Conservation (phyloP, 2,113 vertebrate genomes). For the Microcebus jonahi region DNA sequence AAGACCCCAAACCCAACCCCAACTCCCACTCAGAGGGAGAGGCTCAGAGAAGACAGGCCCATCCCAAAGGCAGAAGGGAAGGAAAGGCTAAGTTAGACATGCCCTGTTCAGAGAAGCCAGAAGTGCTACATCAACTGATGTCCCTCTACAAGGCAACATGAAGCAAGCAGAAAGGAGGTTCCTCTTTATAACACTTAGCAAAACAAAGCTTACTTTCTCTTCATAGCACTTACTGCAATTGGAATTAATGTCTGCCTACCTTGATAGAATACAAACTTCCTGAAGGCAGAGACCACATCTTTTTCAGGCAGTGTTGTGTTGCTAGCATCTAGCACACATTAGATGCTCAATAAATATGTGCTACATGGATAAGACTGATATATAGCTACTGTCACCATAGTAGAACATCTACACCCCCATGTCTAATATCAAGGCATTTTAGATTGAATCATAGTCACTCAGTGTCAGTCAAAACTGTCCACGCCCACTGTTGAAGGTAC, state of each 20-base stretch:
- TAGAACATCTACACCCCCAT: background rate
- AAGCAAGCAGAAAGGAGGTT: background rate
- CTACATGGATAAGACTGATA: background rate
- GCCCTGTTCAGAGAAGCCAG: background rate
- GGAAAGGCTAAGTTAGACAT: background rate
- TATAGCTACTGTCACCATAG: background rate
- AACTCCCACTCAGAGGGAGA: background rate
- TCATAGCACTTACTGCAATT: background rate
- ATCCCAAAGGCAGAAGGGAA: background rate
- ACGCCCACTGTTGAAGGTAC: background rate
- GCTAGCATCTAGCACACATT: background rate
- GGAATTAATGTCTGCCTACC: background rate
- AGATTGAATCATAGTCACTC: background rate
- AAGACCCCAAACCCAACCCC: background rate
- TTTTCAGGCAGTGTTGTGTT: background rate
- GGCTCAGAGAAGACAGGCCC: background rate
- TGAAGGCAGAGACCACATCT: background rate
- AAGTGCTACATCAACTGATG: background rate
- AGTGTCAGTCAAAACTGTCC: background rate
- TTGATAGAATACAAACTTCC: background rate
- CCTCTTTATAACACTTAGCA: background rate
- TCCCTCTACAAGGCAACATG: background rate
- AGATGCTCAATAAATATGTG: background rate
- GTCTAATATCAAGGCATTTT: background rate
- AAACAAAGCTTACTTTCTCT: background rate